These are phyloP conservation scores for Nymphalis io DNA, from an alignment of 1,140 invertebrate genomes.

Conservation along the genomic window DNA sequence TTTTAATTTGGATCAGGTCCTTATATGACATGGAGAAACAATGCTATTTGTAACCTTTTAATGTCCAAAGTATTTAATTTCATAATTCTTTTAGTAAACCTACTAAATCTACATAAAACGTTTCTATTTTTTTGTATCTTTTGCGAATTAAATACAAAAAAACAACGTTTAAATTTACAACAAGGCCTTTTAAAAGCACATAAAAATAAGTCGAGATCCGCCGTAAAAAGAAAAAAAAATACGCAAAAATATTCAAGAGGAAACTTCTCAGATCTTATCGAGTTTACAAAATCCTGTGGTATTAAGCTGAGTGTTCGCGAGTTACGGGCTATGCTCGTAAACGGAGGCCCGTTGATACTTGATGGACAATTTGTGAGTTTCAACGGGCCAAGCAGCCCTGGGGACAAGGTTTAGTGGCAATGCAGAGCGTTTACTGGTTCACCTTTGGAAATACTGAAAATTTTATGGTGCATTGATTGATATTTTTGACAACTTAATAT, in stretches of 20 bases:
- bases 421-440: neutral
- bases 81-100: no score
- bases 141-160: conserved; percentile 6
- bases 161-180: conserved; percentile 25
- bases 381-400: conserved; percentile 39
- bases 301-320: conserved; percentile 64
- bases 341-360: conserved; percentile 51
- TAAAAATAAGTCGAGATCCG: conserved; percentile 22
- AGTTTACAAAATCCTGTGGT: conserved; percentile 57
- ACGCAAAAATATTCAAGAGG: neutral
- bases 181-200: conserved; percentile 20
- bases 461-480: no score
- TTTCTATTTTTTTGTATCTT: neutral
- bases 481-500: no score
- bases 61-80: no score
- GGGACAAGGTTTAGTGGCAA: conserved; percentile 30
- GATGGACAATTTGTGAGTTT: conserved; percentile 72
- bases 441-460: neutral
- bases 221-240: conserved; percentile 13
- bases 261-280: conserved; percentile 28
- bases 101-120: neutral
- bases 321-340: conserved; percentile 61
- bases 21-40: no score
- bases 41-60: no score
- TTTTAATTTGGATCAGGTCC: no score